phyloP scores from a whole-genome alignment of 2,888 invertebrate genomes.

The Cepaea hortensis region DNA sequence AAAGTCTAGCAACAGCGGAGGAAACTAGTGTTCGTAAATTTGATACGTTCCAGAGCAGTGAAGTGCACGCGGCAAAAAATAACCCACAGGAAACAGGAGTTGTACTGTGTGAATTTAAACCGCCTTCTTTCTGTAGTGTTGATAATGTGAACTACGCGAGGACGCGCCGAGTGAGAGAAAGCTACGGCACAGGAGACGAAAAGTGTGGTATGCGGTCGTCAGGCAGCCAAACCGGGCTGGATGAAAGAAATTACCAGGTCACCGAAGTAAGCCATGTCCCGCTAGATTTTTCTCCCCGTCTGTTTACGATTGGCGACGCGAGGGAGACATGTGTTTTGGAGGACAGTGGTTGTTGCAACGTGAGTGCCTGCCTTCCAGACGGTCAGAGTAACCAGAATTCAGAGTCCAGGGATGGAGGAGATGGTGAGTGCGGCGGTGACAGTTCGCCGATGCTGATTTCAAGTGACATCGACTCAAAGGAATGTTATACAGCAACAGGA shows the following conservation, averaged over 20 bases:
- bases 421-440: background rate
- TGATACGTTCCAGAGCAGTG: background rate
- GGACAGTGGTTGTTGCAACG: background rate
- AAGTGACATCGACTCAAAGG: background rate
- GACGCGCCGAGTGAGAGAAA: background rate
- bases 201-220: background rate
- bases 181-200: background rate
- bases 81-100: background rate
- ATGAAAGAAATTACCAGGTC: constrained; percentile 6
- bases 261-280: background rate
- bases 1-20: background rate
- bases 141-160: background rate
- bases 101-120: background rate
- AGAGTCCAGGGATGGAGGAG: background rate
- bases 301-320: background rate
- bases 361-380: background rate
- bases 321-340: background rate
- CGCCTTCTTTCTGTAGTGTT: background rate
- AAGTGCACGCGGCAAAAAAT: background rate
- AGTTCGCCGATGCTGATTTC: background rate
- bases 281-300: background rate
- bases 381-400: no score
- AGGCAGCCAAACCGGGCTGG: background rate
- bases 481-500: no score
- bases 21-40: background rate